phyloP scores from a whole-genome alignment of 2,888 invertebrate genomes.

The Chamaedrilus cognettii region DNA sequence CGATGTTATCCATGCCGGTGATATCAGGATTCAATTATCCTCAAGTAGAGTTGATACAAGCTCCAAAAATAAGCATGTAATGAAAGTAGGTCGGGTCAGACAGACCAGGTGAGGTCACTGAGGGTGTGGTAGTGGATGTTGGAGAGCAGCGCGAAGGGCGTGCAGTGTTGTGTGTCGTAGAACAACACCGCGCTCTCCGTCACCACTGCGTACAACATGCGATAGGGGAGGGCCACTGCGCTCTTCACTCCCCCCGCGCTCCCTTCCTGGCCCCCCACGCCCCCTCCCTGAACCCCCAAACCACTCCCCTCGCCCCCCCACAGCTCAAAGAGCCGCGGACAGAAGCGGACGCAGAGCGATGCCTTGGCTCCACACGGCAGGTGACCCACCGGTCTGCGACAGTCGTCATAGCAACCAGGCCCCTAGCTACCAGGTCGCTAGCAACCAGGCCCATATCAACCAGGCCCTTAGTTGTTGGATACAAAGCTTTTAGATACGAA shows the following conservation, averaged over 20 bases:
- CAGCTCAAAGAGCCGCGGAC: conserved; percentile 73
- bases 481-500: no score
- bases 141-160: conserved; percentile 77
- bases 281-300: no score
- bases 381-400: conserved; percentile 73
- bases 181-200: conserved; percentile 81
- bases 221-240: conserved; percentile 66
- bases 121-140: conserved; percentile 89
- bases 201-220: conserved; percentile 89
- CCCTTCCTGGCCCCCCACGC: no score
- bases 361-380: conserved; percentile 79
- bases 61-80: no score
- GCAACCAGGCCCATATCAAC: no score
- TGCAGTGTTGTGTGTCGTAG: conserved; percentile 82
- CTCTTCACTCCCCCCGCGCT: not conserved
- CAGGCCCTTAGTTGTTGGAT: no score
- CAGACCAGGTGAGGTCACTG: conserved; percentile 82
- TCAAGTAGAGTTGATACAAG: no score
- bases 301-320: conserved; percentile 29
- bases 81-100: no score
- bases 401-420: no score
- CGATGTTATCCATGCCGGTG: no score
- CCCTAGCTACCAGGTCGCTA: no score
- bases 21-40: no score
- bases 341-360: conserved; percentile 81